Base-by-base conservation (phyloP, 2,797 vertebrate species). In the Garrulus glandarius region DNA sequence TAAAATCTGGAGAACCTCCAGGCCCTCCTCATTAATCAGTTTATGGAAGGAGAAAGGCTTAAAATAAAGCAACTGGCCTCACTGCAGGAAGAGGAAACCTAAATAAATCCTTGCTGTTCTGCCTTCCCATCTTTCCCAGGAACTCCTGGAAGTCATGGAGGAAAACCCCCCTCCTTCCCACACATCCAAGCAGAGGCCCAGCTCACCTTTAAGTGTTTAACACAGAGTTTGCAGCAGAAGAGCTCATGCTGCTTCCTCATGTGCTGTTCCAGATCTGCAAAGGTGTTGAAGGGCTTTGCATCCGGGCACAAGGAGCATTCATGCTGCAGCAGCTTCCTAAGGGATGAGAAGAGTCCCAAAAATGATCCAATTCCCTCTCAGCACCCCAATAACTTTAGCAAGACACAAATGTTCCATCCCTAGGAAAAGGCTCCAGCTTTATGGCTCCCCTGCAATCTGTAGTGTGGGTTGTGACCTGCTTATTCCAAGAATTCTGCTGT, bases 241-340 rank as follows among this genome's bases (percentile, higher is more conserved):
- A 99, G 98, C 84, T 99, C 99, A 0, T 99, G 99, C 87, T 99
- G 98, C 95, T 99, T 99, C 95, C 99, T 98, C 99, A 99, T 99
- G 96, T 99, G 99, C 76, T 99, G 98, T 41, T 99, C 99, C 93
- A 99, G 97, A 91, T 99, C 99, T 84, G 98, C 98, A 81, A 99
- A 99, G 94, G 98, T 98, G 84, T 97, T 98, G 92, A 99, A 99
- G 4, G 99, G 97, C 49, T 99, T 99, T 29, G 98, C 95, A 23
- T 99, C 99, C 1, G 98, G 97, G 96, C 99, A 99, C 78, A 97
- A 92, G 6, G 98, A 97, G 92, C 99, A 99, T 64, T 99, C 98
- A 0, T 99, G 98, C 88, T 99, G 98, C 96, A 99, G 97, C 93
- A 99, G 98, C 95, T 98, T 98, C 98, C 99, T 99, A 82, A 52